Base-by-base conservation (phyloP, 2,888 invertebrate genomes). In the Cylindroiulus punctatus region DNA sequence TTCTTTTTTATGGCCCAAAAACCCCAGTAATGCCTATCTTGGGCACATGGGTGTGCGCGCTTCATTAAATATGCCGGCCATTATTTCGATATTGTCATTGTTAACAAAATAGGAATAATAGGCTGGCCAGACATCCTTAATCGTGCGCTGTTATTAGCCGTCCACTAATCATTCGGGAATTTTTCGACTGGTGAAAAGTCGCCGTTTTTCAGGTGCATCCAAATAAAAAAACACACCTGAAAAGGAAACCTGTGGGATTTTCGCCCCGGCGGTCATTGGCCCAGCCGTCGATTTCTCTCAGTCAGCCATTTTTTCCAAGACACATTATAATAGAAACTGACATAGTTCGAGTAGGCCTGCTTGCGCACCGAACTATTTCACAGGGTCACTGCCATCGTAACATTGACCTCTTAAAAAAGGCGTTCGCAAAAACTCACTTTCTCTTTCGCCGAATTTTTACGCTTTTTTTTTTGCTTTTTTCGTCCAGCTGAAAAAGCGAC, bases 11-110 rank as follows among this genome's bases (percentile, higher is more conserved):
- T 57, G n/a, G 57, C 57, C 19, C 57, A n/a, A 57, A 57, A 57
- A n/a, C 1, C 57, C 57, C 47, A 14, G 57, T 57, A 57, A 57
- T 57, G 57, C 7, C 57, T 19, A 57, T n/a, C 57, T n/a, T n/a
- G 17, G 57, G 57, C 17, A 47, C 19, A n/a, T 57, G 57, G 57
- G 57, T 57, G 57, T 57, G 57, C n/a, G 57, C n/a, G 57, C 19
- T 57, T 17, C 57, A 57, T 57, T 57, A 57, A 57, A 57, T 57
- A 57, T 57, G 57, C 57, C n/a, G n/a, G 57, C 19, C 57, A 57
- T 57, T 57, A 57, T 57, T 57, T n/a, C 57, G 57, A 57, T 57
- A 57, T 57, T 57, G 57, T 57, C n/a, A 57, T 57, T n/a, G n/a
- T 57, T n/a, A n/a, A 57, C n/a, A 57, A 57, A 57, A 57, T 57